Conservation (phyloP, 2,888 invertebrate species). For the Rugalucina vietnamica region DNA sequence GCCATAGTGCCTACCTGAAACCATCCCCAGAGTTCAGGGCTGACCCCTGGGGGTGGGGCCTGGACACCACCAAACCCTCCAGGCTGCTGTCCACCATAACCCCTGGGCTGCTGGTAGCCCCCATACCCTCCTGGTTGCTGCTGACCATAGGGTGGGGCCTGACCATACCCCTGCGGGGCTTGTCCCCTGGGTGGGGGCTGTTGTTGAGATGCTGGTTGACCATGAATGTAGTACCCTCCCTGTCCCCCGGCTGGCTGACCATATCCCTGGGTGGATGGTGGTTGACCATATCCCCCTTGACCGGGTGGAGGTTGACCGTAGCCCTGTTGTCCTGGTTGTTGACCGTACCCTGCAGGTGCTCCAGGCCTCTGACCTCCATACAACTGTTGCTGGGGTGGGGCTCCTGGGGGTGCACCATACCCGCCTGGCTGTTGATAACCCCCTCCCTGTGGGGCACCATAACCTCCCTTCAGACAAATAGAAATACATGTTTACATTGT, state of each 20-base stretch:
- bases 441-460: slow-evolving; percentile 32
- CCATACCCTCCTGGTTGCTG: slow-evolving; percentile 52
- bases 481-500: slow-evolving; percentile 68
- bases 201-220: slow-evolving; percentile 26
- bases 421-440: slow-evolving; percentile 36
- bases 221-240: slow-evolving; percentile 17
- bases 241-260: slow-evolving; percentile 33
- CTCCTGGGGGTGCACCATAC: slow-evolving; percentile 30
- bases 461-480: slow-evolving; percentile 28
- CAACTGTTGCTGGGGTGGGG: slow-evolving; percentile 2
- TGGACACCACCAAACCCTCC: slow-evolving; percentile 63
- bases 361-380: too few species aligned
- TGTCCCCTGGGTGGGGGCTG: slow-evolving; percentile 32
- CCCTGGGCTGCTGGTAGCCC: slow-evolving; percentile 44
- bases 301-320: not conserved
- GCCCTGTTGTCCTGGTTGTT: not conserved
- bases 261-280: slow-evolving; percentile 46
- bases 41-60: slow-evolving; percentile 78
- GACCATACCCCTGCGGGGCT: slow-evolving; percentile 33
- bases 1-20: slow-evolving; percentile 83
- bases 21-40: slow-evolving; percentile 82
- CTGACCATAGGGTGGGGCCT: slow-evolving; percentile 54
- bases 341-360: not conserved
- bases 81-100: slow-evolving; percentile 45
- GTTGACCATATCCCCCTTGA: not conserved